phyloP scores from a whole-genome alignment of 2,113 vertebrate genomes.

The Setophaga petechia region DNA sequence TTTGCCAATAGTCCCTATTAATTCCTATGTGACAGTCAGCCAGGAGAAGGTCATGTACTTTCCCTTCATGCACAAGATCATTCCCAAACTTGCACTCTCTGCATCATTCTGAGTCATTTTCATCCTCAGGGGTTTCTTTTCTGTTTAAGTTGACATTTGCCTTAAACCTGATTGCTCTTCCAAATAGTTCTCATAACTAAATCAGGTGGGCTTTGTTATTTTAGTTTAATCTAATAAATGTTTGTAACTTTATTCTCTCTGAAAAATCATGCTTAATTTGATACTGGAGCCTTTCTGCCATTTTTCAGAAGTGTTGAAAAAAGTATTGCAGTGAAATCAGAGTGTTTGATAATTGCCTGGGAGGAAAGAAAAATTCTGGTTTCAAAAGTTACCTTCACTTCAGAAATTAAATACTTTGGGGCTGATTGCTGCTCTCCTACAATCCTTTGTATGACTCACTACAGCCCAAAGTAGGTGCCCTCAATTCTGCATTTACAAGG shows the following conservation, averaged over 20 bases:
- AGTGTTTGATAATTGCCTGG: background rate
- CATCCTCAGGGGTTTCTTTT: constrained; percentile 35
- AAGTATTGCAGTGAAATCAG: background rate
- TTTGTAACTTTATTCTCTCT: background rate
- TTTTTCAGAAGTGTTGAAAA: background rate
- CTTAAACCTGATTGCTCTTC: background rate
- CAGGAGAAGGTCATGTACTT: background rate
- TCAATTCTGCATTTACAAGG: background rate
- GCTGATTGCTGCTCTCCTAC: background rate
- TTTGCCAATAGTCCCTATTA: background rate
- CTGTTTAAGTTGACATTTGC: background rate
- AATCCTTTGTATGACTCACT: constrained; percentile 6
- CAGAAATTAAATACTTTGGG: constrained; percentile 11
- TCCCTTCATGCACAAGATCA: background rate
- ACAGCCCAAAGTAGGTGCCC: background rate
- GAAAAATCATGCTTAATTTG: background rate
- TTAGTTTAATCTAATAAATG: background rate
- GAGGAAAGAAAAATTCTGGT: background rate
- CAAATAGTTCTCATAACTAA: background rate
- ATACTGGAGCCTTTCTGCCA: background rate
- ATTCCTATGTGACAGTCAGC: background rate
- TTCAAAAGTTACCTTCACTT: background rate
- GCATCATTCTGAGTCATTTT: constrained; percentile 31
- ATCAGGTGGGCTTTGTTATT: background rate
- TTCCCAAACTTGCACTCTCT: background rate